These are phyloP conservation scores for Tricholauxania praeusta DNA, from an alignment of 2,888 invertebrate species.

Conservation along the genomic window DNA sequence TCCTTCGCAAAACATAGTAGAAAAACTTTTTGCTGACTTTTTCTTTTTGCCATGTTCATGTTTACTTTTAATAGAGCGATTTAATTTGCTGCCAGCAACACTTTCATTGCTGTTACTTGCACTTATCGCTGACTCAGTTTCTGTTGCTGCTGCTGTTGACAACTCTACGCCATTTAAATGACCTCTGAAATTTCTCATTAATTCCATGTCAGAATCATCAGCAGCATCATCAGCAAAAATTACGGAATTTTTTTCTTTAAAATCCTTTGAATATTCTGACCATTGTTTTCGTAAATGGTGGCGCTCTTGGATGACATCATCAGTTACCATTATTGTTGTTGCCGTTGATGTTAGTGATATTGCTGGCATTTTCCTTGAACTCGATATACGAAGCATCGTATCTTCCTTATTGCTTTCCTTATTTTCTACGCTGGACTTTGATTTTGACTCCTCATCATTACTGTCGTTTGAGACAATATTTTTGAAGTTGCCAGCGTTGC, in stretches of 20 bases:
- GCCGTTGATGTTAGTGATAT: constrained; percentile 43
- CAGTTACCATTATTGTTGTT: constrained; percentile 44
- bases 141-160: constrained; percentile 33
- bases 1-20: constrained; percentile 67
- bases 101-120: neutral
- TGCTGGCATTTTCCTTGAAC: constrained; percentile 2
- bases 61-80: constrained; percentile 41
- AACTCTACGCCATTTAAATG: constrained; percentile 41
- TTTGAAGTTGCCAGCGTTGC: constrained; percentile 29
- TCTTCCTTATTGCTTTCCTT: neutral
- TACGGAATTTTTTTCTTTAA: neutral
- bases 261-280: constrained; percentile 9
- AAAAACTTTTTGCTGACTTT: constrained; percentile 60
- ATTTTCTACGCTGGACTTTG: neutral
- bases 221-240: constrained; percentile 41
- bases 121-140: neutral
- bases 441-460: neutral
- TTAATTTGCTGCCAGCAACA: constrained; percentile 4
- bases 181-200: constrained; percentile 47
- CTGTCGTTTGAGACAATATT: neutral
- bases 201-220: constrained; percentile 44
- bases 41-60: constrained; percentile 53
- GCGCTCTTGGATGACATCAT: constrained; percentile 35
- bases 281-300: constrained; percentile 33
- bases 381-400: neutral